These are phyloP conservation scores for Clanis bilineata DNA, from an alignment of 2,888 invertebrate genomes.

Conservation along the genomic window DNA sequence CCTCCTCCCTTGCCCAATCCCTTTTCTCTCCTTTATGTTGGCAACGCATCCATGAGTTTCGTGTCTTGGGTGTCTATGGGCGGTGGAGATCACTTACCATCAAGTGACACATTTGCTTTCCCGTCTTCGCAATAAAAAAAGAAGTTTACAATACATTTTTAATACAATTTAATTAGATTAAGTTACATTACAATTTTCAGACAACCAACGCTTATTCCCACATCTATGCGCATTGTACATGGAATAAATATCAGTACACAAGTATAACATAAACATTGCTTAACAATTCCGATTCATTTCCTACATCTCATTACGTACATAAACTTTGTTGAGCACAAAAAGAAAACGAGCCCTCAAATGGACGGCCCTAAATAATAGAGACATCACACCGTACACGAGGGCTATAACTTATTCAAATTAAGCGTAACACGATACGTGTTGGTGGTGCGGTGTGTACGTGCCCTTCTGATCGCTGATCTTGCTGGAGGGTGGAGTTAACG, in stretches of 20 bases:
- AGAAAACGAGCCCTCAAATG: constrained; percentile 28
- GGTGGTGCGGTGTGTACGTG: constrained; percentile 55
- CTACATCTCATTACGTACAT: constrained; percentile 16
- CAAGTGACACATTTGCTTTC: no score
- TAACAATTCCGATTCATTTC: not conserved
- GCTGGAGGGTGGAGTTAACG: constrained; percentile 8
- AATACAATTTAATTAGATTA: no score
- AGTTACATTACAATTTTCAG: no score
- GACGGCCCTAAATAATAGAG: constrained; percentile 61
- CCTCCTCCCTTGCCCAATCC: no score
- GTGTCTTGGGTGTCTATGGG: no score
- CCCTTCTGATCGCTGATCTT: constrained; percentile 32
- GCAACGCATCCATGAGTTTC: no score
- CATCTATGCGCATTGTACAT: no score
- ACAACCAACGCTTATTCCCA: no score
- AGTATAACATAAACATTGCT: constrained; percentile 16
- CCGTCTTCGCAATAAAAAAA: no score
- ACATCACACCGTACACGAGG: constrained; percentile 55
- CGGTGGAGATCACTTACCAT: no score
- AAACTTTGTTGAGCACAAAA: constrained; percentile 16
- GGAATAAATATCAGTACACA: not conserved
- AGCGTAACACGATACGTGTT: constrained; percentile 62
- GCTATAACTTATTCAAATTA: constrained; percentile 73
- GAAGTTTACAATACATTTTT: not conserved
- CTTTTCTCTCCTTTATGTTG: no score